These are phyloP conservation scores for Drosophila leonis DNA, from an alignment of 2,888 invertebrate species.

Conservation along the genomic window DNA sequence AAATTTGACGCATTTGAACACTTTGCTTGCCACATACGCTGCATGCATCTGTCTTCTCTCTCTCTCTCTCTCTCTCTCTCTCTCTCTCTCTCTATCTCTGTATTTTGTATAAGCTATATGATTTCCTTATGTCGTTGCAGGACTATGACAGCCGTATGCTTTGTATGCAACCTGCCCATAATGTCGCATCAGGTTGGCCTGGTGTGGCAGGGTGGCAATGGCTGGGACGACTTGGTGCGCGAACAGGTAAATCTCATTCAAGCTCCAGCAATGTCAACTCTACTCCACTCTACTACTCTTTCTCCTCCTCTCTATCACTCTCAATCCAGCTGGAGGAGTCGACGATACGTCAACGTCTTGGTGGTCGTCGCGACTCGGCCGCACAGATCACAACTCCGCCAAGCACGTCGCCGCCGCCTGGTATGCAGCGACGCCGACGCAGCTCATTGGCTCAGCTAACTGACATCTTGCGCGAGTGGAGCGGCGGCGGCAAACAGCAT, in stretches of 20 bases:
- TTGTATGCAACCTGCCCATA: conserved; percentile 98
- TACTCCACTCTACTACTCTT: not conserved
- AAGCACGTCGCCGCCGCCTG: conserved; percentile 88
- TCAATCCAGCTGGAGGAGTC: conserved; percentile 89
- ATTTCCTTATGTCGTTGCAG: conserved; percentile 86
- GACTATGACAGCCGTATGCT: conserved; percentile 97
- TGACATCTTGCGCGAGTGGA: conserved; percentile 95
- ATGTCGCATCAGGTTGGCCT: conserved; percentile 97
- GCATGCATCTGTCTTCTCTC: conserved; percentile 1
- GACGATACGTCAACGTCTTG: conserved; percentile 93
- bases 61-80: not conserved
- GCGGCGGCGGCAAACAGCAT: conserved; percentile 87
- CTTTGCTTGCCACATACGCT: not conserved
- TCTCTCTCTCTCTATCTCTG: not conserved
- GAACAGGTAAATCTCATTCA: conserved; percentile 87
- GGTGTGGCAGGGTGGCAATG: conserved; percentile 97
- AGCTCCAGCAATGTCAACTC: too few species aligned
- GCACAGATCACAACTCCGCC: conserved; percentile 96
- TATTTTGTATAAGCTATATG: conserved; percentile 14
- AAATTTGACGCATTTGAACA: not conserved
- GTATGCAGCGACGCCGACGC: conserved; percentile 90
- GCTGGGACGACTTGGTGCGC: conserved; percentile 96
- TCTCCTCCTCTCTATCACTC: not conserved
- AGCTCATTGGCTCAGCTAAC: conserved; percentile 95
- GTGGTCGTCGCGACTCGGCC: conserved; percentile 95